Percentiles rank a stretch among this genome's conserved stretches.
Conservation (phyloP, 2,797 vertebrate genomes). For the Borostomias antarcticus region DNA sequence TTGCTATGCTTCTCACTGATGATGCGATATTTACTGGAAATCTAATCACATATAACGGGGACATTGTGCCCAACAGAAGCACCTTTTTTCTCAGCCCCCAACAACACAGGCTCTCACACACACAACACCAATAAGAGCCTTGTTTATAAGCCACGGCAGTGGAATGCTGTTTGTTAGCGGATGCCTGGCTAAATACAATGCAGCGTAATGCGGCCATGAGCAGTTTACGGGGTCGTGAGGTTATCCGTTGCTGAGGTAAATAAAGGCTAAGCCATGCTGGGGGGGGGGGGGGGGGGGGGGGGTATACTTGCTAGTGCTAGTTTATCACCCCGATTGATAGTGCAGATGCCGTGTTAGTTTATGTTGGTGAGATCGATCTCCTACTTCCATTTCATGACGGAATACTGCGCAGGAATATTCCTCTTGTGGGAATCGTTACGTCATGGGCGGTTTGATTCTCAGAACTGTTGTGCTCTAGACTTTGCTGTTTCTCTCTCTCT, state of each 20-base stretch:
- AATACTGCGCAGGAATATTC: neutral
- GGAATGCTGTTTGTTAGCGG: conserved; percentile 18
- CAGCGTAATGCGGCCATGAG: conserved; percentile 12
- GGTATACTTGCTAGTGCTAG: neutral
- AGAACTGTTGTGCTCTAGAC: no score
- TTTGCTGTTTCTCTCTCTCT: conserved; percentile 22
- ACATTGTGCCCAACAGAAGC: no score
- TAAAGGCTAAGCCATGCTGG: conserved; percentile 19
- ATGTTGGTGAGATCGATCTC: neutral
- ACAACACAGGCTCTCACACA: no score
- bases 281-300: no score
- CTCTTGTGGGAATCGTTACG: no score
- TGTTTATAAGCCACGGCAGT: neutral
- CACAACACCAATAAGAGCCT: no score
- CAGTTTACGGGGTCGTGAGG: conserved; percentile 32
- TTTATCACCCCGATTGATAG: conserved; percentile 13
- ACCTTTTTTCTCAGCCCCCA: neutral
- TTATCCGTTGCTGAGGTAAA: conserved; percentile 29
- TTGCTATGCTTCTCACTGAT: no score
- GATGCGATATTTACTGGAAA: no score
- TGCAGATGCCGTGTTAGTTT: neutral
- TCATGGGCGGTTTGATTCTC: neutral
- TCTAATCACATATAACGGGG: neutral
- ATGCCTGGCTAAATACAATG: conserved; percentile 10
- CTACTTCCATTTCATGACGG: neutral